Percentiles rank a stretch among this genome's conserved stretches.
These are phyloP conservation scores for Monarcha castaneiventris DNA, from an alignment of 2,113 vertebrate genomes.

Conservation along the genomic window DNA sequence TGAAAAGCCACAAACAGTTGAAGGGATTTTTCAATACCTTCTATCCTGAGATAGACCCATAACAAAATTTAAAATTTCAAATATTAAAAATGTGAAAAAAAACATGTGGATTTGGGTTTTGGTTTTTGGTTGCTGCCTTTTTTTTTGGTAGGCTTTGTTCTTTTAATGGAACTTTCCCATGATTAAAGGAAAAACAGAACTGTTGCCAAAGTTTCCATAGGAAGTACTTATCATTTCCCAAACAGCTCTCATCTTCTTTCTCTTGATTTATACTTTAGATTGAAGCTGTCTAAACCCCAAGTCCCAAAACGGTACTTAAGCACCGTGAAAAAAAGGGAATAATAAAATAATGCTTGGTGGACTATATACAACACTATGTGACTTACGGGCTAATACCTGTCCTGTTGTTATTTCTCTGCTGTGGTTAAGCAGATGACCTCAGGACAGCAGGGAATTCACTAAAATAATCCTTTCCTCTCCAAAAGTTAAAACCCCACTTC, in stretches of 20 bases:
- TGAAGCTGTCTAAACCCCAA: neutral
- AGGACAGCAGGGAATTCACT: neutral
- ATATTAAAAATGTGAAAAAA: neutral
- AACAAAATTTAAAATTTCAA: neutral
- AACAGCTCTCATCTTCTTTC: slow-evolving; percentile 42
- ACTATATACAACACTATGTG: neutral
- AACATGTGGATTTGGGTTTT: neutral
- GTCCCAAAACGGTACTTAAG: neutral
- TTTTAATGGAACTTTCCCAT: slow-evolving; percentile 27
- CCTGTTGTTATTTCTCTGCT: neutral
- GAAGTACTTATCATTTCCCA: slow-evolving; percentile 44
- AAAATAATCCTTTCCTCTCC: neutral
- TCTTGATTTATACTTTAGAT: neutral
- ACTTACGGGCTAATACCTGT: neutral
- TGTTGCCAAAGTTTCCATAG: slow-evolving; percentile 41
- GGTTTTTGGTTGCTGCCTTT: neutral
- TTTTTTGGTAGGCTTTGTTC: neutral
- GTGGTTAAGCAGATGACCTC: slow-evolving; percentile 1
- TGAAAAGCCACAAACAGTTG: neutral
- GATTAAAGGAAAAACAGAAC: slow-evolving; percentile 22
- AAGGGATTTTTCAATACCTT: neutral
- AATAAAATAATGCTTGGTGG: neutral
- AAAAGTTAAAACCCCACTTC: slow-evolving; percentile 31
- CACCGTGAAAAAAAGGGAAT: neutral
- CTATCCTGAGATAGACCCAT: neutral